A percentile compares a stretch with the other conserved stretches of the same genome.
Conservation (phyloP, 92 coral and sea anemone species). For the Virgularia gustaviana region DNA sequence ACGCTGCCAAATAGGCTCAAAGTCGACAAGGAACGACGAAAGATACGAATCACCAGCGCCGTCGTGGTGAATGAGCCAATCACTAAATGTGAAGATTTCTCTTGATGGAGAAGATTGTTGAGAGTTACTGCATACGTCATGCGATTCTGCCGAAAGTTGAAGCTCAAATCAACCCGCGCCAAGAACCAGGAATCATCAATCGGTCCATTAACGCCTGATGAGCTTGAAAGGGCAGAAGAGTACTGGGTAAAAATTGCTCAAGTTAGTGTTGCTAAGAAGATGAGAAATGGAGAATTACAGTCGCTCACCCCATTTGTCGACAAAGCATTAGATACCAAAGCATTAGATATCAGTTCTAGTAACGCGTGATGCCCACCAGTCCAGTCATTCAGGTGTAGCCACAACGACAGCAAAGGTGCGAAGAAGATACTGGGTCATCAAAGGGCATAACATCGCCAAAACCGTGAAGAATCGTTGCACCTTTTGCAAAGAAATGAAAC, state of each 20-base stretch:
- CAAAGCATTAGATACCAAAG: slow-evolving; percentile 24
- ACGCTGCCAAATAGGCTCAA: background rate
- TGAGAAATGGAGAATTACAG: slow-evolving; percentile 37
- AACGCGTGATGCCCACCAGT: slow-evolving; percentile 45
- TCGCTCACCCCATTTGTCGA: slow-evolving; percentile 48
- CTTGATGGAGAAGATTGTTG: slow-evolving; percentile 4
- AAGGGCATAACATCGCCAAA: slow-evolving; percentile 49
- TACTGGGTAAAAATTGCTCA: slow-evolving; percentile 33
- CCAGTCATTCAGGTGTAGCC: slow-evolving; percentile 54
- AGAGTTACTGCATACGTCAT: slow-evolving; percentile 1
- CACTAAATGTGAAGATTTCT: background rate
- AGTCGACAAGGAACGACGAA: background rate
- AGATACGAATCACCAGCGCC: background rate
- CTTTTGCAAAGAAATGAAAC: slow-evolving; percentile 41
- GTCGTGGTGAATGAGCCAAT: background rate
- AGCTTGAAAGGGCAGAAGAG: slow-evolving; percentile 12
- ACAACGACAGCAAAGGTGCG: slow-evolving; percentile 52
- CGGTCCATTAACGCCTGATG: slow-evolving; percentile 21
- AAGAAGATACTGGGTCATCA: slow-evolving; percentile 48
- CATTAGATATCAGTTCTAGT: slow-evolving; percentile 54
- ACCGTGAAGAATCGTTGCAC: slow-evolving; percentile 40
- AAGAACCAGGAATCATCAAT: background rate
- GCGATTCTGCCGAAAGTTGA: background rate
- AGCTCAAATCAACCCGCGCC: background rate
- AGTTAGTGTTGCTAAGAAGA: slow-evolving; percentile 6